Base-by-base conservation (phyloP, 1,140 invertebrate genomes). In the Nephotettix cincticeps region DNA sequence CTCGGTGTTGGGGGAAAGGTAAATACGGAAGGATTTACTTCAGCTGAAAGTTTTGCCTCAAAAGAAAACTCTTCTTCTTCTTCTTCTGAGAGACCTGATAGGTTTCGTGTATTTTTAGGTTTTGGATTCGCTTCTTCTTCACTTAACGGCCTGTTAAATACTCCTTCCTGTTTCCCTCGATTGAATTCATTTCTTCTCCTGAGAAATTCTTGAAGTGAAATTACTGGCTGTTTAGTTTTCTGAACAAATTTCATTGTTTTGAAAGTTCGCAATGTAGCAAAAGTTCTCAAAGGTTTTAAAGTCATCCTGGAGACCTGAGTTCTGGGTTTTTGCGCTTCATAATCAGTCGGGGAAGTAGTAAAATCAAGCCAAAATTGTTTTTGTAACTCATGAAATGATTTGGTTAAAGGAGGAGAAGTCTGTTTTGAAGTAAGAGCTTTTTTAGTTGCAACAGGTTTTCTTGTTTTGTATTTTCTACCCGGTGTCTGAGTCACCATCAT, bases 211-310 rank as follows among this genome's bases (percentile, higher is more conserved):
- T 51, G 47, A 51, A 51, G 4, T 11, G 47, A 51, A n/a, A 51
- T 51, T 4, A 51, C 47, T 3, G 47, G 47, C 19, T 51, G 47
- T 51, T 51, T 6, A 19, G 47, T 51, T 51, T 51, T 51, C n/a
- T 51, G 47, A n/a, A 17, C n/a, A n/a, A 51, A 51, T 51, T 51
- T 51, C 47, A 51, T 51, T 21, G 47, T 51, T 21, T 51, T 51
- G n/a, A 51, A 51, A 9, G 14, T 51, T 21, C 21, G 6, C n/a
- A 51, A 19, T n/a, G 14, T 17, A 51, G 47, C 4, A 51, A 51
- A n/a, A 9, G 47, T 51, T 51, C n/a, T 4, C 3, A n/a, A 6
- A 9, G 47, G 47, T 51, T 51, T 17, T n/a, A 21, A 51, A 19
- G 47, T 51, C 21, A 2, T 51, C 47, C 47, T 51, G 4, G 4